Evolutionary conservation across 2,797 vertebrate genomes (phyloP), one percentile per base, ranked within the genome.

Genomic region (Eremophila alpestris): DNA sequence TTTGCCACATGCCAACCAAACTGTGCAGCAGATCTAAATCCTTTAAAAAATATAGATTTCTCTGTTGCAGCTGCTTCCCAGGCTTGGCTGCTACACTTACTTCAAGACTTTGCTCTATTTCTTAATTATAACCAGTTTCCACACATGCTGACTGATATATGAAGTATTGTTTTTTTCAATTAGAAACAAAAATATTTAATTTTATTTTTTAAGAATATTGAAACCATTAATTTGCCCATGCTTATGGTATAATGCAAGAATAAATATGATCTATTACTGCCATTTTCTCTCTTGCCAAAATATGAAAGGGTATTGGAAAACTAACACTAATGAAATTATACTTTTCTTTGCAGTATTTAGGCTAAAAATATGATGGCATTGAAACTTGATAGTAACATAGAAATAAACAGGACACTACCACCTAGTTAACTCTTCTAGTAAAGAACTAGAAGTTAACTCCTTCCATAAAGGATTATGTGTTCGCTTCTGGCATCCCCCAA

Each of bases 1-100:
- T 83, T 96, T 96, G 90, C 89, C 73, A 96, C 93, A 95, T 96
- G 96, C 87, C 92, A 96, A 81, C 68, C 89, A 97, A 94, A 94
- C 77, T 95, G 94, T 51, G 71, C 91, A 95, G 55, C 62, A 78
- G 63, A 83, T 60, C 26, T 93, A 92, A 94, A 79, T 41, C 41
- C 80, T 95, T 74, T 90, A 40, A 93, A 87, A 94, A 29, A 71
- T 15, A 85, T 3, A 89, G 49, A 80, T 78, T 95, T 94, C 45
- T 87, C 43, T 85, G 17, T 75, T 81, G 59, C 30, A 46, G 30
- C 38, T 92, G 78, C 54, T 92, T 77, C 52, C 71, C 14, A 76
- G 34, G 18, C 58, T 20, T 65, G 55, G 40, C 52, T 83, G 45
- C 22, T 63, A 36, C 7, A 43, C 46, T 80, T 30, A 36, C 26